phyloP scores from a whole-genome alignment of 2,888 invertebrate species.

The Fabriciana adippe region DNA sequence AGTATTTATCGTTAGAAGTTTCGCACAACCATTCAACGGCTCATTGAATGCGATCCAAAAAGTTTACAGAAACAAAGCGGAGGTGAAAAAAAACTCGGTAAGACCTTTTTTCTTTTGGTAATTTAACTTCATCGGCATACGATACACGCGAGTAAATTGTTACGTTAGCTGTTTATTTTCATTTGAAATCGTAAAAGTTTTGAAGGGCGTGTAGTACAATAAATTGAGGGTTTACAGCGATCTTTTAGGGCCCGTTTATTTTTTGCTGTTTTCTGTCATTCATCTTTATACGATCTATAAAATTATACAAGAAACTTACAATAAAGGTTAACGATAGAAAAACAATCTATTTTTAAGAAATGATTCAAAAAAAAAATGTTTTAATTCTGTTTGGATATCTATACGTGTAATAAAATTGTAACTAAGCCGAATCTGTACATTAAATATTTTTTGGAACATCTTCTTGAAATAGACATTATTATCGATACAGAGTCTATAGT shows the following conservation, averaged over 20 bases:
- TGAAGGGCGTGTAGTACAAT: conserved; percentile 26
- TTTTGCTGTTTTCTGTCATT: conserved; percentile 2
- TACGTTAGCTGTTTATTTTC: conserved; percentile 36
- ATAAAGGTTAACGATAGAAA: too few species aligned
- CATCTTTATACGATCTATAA: neutral
- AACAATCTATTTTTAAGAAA: too few species aligned
- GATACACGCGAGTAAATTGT: conserved; percentile 36
- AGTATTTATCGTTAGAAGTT: conserved; percentile 38
- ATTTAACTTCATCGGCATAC: conserved; percentile 45
- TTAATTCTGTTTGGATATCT: too few species aligned
- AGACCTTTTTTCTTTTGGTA: conserved; percentile 43
- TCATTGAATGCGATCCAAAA: conserved; percentile 47
- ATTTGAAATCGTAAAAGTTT: conserved; percentile 36
- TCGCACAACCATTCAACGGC: conserved; percentile 42
- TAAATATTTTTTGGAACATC: too few species aligned
- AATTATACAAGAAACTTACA: neutral
- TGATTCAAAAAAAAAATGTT: too few species aligned
- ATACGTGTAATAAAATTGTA: too few species aligned
- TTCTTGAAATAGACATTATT: too few species aligned
- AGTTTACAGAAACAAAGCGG: conserved; percentile 43
- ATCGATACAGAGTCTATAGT: too few species aligned
- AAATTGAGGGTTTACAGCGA: conserved; percentile 25
- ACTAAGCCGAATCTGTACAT: too few species aligned
- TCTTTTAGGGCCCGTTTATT: conserved; percentile 20
- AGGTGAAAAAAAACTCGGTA: conserved; percentile 42